Evolutionary conservation across 2,888 invertebrate species (phyloP).

Genomic region (Scaptomyza reducta): DNA sequence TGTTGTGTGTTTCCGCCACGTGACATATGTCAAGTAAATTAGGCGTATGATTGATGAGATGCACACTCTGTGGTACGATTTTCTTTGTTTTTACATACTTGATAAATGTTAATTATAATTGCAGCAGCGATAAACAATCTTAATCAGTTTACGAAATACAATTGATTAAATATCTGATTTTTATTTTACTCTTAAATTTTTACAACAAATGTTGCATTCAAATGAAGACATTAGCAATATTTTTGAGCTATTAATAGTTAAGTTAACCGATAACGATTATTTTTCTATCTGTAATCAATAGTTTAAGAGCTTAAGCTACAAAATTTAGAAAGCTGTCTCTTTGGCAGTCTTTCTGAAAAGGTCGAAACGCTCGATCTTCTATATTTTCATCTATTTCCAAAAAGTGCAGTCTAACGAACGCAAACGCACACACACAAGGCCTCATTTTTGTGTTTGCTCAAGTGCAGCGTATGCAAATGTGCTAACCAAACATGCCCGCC

Average conservation of each 20-base stretch:
- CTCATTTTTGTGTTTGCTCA: constrained; percentile 17
- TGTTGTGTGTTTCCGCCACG: constrained; percentile 8
- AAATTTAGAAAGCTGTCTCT: not conserved
- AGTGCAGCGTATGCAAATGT: constrained; percentile 50
- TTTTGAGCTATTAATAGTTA: no score
- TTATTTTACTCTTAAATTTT: no score
- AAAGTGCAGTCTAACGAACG: constrained; percentile 1
- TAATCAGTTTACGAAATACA: no score
- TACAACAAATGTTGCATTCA: no score
- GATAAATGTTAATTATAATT: not conserved
- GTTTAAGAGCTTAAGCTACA: no score
- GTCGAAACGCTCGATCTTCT: not conserved
- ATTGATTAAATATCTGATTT: no score
- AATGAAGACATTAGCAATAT: no score
- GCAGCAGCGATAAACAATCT: not conserved
- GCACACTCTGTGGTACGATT: constrained; percentile 32
- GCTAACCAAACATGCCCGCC: constrained; percentile 29
- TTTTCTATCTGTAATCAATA: no score
- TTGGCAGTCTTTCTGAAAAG: not conserved
- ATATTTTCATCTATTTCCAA: not conserved
- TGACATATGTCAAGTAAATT: constrained; percentile 19
- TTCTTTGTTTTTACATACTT: not conserved
- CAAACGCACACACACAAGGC: not conserved
- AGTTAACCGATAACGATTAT: no score
- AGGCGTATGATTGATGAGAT: constrained; percentile 33